These are phyloP conservation scores for Moxostoma hubbsi DNA, from an alignment of 2,797 vertebrate genomes.

Conservation along the genomic window DNA sequence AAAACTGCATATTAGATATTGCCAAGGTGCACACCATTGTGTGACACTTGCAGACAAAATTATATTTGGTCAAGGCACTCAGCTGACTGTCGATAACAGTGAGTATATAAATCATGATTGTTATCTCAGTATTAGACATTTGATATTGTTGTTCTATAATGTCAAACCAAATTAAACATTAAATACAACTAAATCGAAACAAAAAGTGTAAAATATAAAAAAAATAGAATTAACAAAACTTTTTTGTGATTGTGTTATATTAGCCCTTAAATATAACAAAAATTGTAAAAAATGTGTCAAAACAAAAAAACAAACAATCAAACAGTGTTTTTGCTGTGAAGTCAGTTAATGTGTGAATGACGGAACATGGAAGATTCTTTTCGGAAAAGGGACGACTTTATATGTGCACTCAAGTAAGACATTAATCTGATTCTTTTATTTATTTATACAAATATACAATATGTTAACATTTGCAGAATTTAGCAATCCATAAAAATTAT, in stretches of 20 bases:
- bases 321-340: constrained; percentile 11
- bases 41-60: constrained; percentile 46
- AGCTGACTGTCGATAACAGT: constrained; percentile 29
- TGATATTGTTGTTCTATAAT: background rate
- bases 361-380: constrained; percentile 18
- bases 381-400: constrained; percentile 35
- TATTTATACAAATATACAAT: no score
- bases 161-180: background rate
- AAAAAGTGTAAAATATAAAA: no score
- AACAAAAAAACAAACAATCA: no score
- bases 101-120: constrained; percentile 8
- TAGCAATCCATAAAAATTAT: no score
- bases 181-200: background rate
- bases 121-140: background rate
- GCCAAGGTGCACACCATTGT: constrained; percentile 17
- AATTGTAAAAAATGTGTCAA: no score
- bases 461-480: no score
- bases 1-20: constrained; percentile 16
- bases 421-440: no score
- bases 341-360: constrained; percentile 32
- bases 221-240: background rate
- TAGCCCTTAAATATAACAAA: no score
- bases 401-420: constrained; percentile 33
- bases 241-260: no score
- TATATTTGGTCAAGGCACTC: constrained; percentile 40